Evolutionary conservation across 1,140 invertebrate genomes (phyloP), one percentile per base, ranked within the genome.

Genomic region (Diachasma alloeum): DNA sequence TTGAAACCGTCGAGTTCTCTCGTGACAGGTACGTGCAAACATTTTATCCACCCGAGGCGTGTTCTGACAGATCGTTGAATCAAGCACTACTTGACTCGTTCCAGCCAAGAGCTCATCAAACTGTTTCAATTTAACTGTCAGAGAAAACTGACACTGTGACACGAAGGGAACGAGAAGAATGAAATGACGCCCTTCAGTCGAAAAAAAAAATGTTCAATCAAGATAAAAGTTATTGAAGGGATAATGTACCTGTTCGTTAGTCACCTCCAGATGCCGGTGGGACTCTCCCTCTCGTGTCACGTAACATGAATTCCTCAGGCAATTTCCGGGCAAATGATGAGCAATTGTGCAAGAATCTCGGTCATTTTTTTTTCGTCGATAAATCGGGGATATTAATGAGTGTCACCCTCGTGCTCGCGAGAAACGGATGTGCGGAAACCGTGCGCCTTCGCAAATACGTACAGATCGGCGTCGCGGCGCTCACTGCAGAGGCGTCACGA

Each of bases 401-500:
- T 31, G 39, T 53, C 48, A 53, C 59, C 59, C 59, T 63, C 59
- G 59, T 63, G 59, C 13, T 63, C 59, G 26, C 24, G 24, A 26
- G 5, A 26, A 63, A 31, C 48, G 9, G 48, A 24, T 15, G 31
- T 2, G 1, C 10, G 0, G 3, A 6, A 63, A 4, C 19, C 13
- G 15, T 63, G 13, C 13, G 5, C 10, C 26, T 26, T 24, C 24
- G 13, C 24, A 31, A 26, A 8, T 17, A 15, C 48, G n/a, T 22
- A 56, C 59, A 63, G 59, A 63, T 13, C 1, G 84, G 84, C 85
- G 88, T 87, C 88, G 85, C 87, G 87, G 81, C 87, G 85, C 86
- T 87, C 81, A 90, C 87, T 89, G 87, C 87, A 84, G 87, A 86
- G 87, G 81, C 86, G 83, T 81, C 78, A 82, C 81, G 84, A 84